phyloP scores from a whole-genome alignment of 1,140 invertebrate genomes.

The Delia radicum region DNA sequence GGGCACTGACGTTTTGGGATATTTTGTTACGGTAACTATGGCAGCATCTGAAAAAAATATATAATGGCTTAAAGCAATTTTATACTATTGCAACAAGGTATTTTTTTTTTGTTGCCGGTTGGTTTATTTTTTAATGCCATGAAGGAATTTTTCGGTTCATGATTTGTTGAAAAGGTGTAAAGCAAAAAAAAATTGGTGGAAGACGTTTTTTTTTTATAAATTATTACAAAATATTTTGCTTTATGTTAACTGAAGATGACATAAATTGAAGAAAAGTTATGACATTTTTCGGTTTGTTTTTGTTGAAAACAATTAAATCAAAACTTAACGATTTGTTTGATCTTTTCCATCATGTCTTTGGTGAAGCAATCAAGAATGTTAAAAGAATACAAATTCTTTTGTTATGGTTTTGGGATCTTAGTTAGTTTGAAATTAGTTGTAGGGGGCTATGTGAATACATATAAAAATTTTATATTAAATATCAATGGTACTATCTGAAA shows the following conservation, averaged over 20 bases:
- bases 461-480: too few species aligned
- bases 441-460: too few species aligned
- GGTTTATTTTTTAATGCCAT: background rate
- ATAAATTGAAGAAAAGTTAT: constrained; percentile 13
- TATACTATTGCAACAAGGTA: background rate
- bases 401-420: too few species aligned
- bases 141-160: background rate
- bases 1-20: background rate
- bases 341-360: too few species aligned
- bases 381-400: too few species aligned
- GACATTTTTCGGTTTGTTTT: constrained; percentile 11
- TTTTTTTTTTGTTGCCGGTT: background rate
- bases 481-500: too few species aligned
- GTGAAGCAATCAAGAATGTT: too few species aligned
- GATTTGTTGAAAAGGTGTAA: background rate
- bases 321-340: background rate
- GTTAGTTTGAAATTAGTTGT: too few species aligned
- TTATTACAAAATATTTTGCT: background rate
- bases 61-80: background rate
- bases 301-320: constrained; percentile 13
- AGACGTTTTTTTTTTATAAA: background rate
- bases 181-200: background rate
- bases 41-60: too few species aligned
- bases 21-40: constrained; percentile 3
- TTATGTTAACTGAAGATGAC: constrained; percentile 6